A percentile compares a stretch with the other conserved stretches of the same genome.
Conservation (phyloP, 1,140 invertebrate species). For the Cryptotermes secundus region DNA sequence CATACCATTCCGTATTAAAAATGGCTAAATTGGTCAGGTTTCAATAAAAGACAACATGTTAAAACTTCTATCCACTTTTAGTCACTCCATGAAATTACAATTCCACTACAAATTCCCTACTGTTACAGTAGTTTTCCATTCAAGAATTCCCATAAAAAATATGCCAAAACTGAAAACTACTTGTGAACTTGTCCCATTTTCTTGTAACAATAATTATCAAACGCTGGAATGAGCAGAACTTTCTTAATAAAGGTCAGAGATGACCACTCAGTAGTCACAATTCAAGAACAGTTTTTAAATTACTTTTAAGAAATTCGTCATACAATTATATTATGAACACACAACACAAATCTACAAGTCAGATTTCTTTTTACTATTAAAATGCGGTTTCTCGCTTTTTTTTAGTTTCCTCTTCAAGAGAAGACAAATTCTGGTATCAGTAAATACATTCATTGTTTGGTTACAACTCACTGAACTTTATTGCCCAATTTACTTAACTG, state of each 20-base stretch:
- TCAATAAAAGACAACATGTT: slow-evolving; percentile 43
- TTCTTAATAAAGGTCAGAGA: slow-evolving; percentile 14
- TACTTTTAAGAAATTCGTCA: slow-evolving; percentile 30
- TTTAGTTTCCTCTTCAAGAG: slow-evolving; percentile 11
- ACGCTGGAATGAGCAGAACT: slow-evolving; percentile 35
- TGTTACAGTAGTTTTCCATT: slow-evolving; percentile 24
- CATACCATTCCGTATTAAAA: background rate
- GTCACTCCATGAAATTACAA: slow-evolving; percentile 34
- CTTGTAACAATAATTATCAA: slow-evolving; percentile 30
- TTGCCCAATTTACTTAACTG: slow-evolving; percentile 21
- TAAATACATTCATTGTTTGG: background rate
- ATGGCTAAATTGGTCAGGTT: slow-evolving; percentile 34
- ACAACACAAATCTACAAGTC: slow-evolving; percentile 33
- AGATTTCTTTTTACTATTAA: slow-evolving; percentile 24
- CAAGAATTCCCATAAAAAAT: slow-evolving; percentile 29
- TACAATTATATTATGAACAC: slow-evolving; percentile 30
- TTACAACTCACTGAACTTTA: slow-evolving; percentile 24
- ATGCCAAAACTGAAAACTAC: slow-evolving; percentile 29
- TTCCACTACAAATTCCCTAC: slow-evolving; percentile 31
- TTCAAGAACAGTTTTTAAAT: slow-evolving; percentile 23
- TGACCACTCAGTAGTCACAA: slow-evolving; percentile 27
- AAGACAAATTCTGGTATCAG: background rate
- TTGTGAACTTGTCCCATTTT: slow-evolving; percentile 15
- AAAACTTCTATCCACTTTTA: slow-evolving; percentile 34
- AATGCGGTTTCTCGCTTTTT: slow-evolving; percentile 11